These are phyloP conservation scores for Xiphydria camelus DNA, from an alignment of 2,888 invertebrate species.

Conservation along the genomic window DNA sequence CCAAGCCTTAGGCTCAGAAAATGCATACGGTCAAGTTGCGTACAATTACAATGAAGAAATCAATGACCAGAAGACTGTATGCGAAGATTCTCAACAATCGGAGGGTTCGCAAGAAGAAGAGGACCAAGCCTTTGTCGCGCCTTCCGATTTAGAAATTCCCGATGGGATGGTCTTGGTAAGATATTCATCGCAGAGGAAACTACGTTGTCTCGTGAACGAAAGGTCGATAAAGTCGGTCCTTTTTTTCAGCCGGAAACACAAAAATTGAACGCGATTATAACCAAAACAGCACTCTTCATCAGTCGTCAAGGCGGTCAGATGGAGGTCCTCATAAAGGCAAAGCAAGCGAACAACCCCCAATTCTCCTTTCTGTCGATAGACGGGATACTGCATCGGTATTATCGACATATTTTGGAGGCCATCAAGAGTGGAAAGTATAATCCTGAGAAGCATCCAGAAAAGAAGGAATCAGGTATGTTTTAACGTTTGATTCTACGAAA, in stretches of 20 bases:
- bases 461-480: slow-evolving; percentile 54
- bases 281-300: slow-evolving; percentile 90
- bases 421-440: slow-evolving; percentile 71
- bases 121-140: slow-evolving; percentile 76
- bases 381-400: slow-evolving; percentile 83
- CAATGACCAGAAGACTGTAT: slow-evolving; percentile 57
- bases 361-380: slow-evolving; percentile 92
- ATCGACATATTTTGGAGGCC: slow-evolving; percentile 74
- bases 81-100: slow-evolving; percentile 54
- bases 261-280: slow-evolving; percentile 91
- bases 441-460: slow-evolving; percentile 56
- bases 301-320: slow-evolving; percentile 92
- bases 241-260: slow-evolving; percentile 76
- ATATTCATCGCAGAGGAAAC: no score
- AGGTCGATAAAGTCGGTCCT: background rate
- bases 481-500: background rate
- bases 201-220: background rate
- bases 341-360: slow-evolving; percentile 90
- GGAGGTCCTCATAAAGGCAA: slow-evolving; percentile 98
- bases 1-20: slow-evolving; percentile 66
- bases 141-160: slow-evolving; percentile 76
- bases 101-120: slow-evolving; percentile 62
- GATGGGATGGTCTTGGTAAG: slow-evolving; percentile 72
- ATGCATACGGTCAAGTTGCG: slow-evolving; percentile 71
- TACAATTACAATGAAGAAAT: slow-evolving; percentile 71